phyloP scores from a whole-genome alignment of 1,140 invertebrate genomes.

The Nasonia longicornis region DNA sequence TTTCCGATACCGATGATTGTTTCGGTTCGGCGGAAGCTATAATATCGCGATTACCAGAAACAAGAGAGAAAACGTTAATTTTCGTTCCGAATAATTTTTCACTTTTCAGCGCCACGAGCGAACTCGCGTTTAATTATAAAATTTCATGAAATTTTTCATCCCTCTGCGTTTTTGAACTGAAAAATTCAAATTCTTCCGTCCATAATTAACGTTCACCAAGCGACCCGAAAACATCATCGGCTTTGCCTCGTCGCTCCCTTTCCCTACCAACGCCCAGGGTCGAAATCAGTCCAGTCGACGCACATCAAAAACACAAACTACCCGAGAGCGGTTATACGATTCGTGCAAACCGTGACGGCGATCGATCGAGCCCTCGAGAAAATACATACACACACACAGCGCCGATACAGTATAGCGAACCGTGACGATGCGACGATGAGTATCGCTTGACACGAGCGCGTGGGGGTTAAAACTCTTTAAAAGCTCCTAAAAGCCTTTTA shows the following conservation, averaged over 20 bases:
- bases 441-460: slow-evolving; percentile 53
- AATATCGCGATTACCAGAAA: too few relatives aligned
- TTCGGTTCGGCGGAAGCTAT: too few relatives aligned
- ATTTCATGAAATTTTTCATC: background rate
- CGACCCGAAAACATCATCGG: too few relatives aligned
- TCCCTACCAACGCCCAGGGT: background rate
- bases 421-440: slow-evolving; percentile 50
- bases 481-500: slow-evolving; percentile 63
- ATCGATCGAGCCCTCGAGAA: slow-evolving; percentile 46
- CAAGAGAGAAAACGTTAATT: too few relatives aligned
- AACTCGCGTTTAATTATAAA: background rate
- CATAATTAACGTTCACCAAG: too few relatives aligned
- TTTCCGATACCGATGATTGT: too few relatives aligned
- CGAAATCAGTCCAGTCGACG: background rate
- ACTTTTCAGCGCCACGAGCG: background rate
- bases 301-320: slow-evolving; percentile 15
- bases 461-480: slow-evolving; percentile 56
- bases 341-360: slow-evolving; percentile 14
- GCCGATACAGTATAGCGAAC: background rate
- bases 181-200: too few relatives aligned
- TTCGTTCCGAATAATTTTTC: background rate
- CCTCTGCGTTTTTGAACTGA: too few relatives aligned
- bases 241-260: too few relatives aligned
- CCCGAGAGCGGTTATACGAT: slow-evolving; percentile 8
- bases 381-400: background rate